These are phyloP conservation scores for Diplodus sargus DNA, from an alignment of 2,797 vertebrate species.

Conservation along the genomic window DNA sequence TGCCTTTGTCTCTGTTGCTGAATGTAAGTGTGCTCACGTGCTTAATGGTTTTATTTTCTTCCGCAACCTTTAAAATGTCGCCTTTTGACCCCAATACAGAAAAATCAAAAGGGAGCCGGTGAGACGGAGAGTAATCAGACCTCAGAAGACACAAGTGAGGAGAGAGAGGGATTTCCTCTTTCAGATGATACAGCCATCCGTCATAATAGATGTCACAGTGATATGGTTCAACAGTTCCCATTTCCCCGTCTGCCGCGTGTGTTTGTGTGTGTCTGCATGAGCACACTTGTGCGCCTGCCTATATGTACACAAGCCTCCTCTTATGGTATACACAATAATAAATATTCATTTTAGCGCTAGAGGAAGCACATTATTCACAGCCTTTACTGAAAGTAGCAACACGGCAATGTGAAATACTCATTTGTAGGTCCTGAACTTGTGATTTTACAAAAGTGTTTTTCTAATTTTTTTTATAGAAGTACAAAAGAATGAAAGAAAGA, in stretches of 20 bases:
- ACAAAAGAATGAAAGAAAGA: too few relatives aligned
- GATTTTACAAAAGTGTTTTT: not conserved
- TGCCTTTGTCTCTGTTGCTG: conserved; percentile 19
- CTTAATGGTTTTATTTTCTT: conserved; percentile 46
- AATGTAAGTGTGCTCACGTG: conserved; percentile 5
- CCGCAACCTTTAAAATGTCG: conserved; percentile 50
- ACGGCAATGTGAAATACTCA: not conserved
- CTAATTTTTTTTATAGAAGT: too few relatives aligned
- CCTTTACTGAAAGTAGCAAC: not conserved
- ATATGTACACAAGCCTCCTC: conserved; percentile 23
- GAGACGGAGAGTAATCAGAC: conserved; percentile 55
- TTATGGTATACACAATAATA: conserved; percentile 9
- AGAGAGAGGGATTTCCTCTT: conserved; percentile 64
- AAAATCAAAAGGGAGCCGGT: conserved; percentile 39
- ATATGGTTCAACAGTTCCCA: conserved; percentile 76
- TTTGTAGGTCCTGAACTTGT: not conserved
- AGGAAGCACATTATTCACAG: not conserved
- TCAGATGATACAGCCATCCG: conserved; percentile 78
- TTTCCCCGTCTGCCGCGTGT: conserved; percentile 67
- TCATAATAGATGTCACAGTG: conserved; percentile 78
- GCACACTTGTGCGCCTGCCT: conserved; percentile 46
- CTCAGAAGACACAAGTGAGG: conserved; percentile 53
- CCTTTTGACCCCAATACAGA: conserved; percentile 63
- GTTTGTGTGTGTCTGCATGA: conserved; percentile 69
- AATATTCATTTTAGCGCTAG: not conserved